Percentiles rank a stretch among this genome's conserved stretches.
Evolutionary conservation across 2,888 invertebrate genomes (phyloP).

Genomic region (Parthenolecanium corni): DNA sequence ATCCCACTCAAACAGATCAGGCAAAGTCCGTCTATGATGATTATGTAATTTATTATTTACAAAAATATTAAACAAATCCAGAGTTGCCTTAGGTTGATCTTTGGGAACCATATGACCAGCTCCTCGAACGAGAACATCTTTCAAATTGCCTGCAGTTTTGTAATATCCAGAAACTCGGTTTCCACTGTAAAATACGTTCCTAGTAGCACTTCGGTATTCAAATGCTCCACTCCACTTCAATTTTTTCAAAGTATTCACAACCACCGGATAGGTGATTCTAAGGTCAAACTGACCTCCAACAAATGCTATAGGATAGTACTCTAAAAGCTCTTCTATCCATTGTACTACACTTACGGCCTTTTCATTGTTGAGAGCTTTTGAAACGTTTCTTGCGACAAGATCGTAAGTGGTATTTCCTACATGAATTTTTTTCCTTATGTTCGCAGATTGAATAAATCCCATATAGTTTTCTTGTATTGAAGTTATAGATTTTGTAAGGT

Average conservation of each 20-base stretch:
- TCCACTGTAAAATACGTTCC: slow-evolving; percentile 51
- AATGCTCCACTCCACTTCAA: slow-evolving; percentile 51
- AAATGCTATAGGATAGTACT: slow-evolving; percentile 55
- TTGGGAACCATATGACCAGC: slow-evolving; percentile 72
- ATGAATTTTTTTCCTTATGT: slow-evolving; percentile 50
- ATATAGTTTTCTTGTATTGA: too few relatives aligned
- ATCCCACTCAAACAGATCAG: too few relatives aligned
- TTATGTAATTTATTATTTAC: not conserved
- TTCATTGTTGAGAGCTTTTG: slow-evolving; percentile 57
- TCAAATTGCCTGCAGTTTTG: slow-evolving; percentile 56
- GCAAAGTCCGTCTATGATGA: too few relatives aligned
- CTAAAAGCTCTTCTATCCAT: slow-evolving; percentile 55
- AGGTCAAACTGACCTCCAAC: slow-evolving; percentile 87
- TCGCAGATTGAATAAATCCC: too few relatives aligned
- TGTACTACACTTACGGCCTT: slow-evolving; percentile 67
- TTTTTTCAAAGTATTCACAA: slow-evolving; percentile 40
- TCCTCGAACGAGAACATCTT: slow-evolving; percentile 60
- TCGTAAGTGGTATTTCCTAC: slow-evolving; percentile 69
- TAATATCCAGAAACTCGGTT: slow-evolving; percentile 61
- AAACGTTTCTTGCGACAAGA: slow-evolving; percentile 48
- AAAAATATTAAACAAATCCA: slow-evolving; percentile 53
- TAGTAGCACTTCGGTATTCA: slow-evolving; percentile 50
- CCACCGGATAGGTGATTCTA: slow-evolving; percentile 78
- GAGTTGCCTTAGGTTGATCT: slow-evolving; percentile 65
- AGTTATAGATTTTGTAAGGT: too few relatives aligned